Conservation (phyloP, 37 sponge, comb jelly and placozoan species). For the Bolinopsis microptera region DNA sequence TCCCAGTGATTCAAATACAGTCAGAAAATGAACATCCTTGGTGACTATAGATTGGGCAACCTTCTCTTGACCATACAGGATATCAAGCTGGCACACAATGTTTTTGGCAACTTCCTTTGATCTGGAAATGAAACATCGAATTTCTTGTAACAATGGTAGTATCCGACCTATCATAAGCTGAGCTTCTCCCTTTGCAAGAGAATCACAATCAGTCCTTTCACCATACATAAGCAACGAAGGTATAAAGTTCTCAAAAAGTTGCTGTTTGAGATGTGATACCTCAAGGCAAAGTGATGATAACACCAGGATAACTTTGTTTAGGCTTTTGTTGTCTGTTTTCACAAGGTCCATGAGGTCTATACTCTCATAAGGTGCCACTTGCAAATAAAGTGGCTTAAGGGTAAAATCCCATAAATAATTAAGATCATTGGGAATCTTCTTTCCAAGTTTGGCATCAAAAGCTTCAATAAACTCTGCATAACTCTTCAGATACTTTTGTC, state of each 20-base stretch:
- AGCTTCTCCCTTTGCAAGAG: constrained; percentile 83
- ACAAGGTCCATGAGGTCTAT: constrained; percentile 81
- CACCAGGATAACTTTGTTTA: constrained; percentile 92
- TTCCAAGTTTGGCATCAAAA: not conserved
- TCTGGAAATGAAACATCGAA: constrained; percentile 81
- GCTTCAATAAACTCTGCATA: constrained; percentile 51
- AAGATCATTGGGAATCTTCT: not conserved
- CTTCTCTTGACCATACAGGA: constrained; percentile 60
- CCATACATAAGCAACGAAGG: constrained; percentile 87
- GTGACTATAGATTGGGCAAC: constrained; percentile 59
- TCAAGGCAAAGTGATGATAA: constrained; percentile 93
- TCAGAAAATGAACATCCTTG: constrained; percentile 69
- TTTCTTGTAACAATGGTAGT: constrained; percentile 80
- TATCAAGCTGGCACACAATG: constrained; percentile 76
- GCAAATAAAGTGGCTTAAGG: constrained; percentile 79
- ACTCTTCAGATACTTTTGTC: constrained; percentile 49
- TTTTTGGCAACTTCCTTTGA: constrained; percentile 76
- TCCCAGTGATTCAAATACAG: constrained; percentile 88
- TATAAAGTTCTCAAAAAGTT: constrained; percentile 81
- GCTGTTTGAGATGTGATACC: constrained; percentile 74
- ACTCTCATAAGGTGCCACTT: constrained; percentile 81
- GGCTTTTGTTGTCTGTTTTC: constrained; percentile 87
- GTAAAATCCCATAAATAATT: constrained; percentile 79
- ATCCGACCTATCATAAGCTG: constrained; percentile 91
- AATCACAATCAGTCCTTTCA: constrained; percentile 75